These are phyloP conservation scores for Sarcophaga rosellei DNA, from an alignment of 2,888 invertebrate species.

Conservation along the genomic window DNA sequence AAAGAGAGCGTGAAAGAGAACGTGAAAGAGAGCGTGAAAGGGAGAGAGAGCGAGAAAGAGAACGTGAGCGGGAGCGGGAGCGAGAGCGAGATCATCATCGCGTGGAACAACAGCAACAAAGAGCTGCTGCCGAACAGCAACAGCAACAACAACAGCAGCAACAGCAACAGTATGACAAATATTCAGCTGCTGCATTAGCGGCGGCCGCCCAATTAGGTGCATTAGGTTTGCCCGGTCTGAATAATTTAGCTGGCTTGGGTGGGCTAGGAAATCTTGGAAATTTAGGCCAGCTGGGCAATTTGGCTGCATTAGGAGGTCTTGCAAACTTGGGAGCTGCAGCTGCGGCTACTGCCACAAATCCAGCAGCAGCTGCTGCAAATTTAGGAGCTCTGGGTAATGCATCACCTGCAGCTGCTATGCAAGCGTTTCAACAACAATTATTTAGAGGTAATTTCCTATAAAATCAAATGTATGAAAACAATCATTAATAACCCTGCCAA, in stretches of 20 bases:
- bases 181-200: slow-evolving; percentile 83
- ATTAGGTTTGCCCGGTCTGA: slow-evolving; percentile 78
- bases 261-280: slow-evolving; percentile 76
- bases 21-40: slow-evolving; percentile 73
- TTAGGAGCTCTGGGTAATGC: slow-evolving; percentile 75
- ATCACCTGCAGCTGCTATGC: slow-evolving; percentile 87
- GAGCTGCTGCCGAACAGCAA: slow-evolving; percentile 71
- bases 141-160: slow-evolving; percentile 77
- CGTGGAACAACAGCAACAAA: slow-evolving; percentile 71
- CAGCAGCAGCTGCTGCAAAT: slow-evolving; percentile 81
- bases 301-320: slow-evolving; percentile 77
- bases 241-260: slow-evolving; percentile 77
- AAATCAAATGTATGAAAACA: too few relatives aligned
- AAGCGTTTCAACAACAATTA: slow-evolving; percentile 92
- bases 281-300: slow-evolving; percentile 78
- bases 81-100: slow-evolving; percentile 73
- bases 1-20: slow-evolving; percentile 61
- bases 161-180: slow-evolving; percentile 78
- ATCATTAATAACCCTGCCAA: neutral
- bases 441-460: slow-evolving; percentile 85
- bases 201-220: slow-evolving; percentile 81
- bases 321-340: slow-evolving; percentile 78
- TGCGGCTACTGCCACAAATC: slow-evolving; percentile 84
- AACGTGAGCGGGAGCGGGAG: slow-evolving; percentile 77
- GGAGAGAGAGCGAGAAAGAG: slow-evolving; percentile 74